phyloP scores from a whole-genome alignment of 2,888 invertebrate genomes.

The Thecocarcelia acutangulata region DNA sequence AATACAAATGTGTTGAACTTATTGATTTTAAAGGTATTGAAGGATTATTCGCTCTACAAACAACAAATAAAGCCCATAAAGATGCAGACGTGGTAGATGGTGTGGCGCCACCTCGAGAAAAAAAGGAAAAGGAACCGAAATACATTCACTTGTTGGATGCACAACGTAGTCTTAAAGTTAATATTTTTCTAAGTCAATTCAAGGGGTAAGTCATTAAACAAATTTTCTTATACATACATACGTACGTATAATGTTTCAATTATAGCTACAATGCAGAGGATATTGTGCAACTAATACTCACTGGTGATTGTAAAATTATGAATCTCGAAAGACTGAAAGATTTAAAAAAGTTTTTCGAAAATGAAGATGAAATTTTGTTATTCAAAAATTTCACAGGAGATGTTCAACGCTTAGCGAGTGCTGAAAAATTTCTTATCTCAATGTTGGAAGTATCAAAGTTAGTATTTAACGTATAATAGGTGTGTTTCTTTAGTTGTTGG shows the following conservation, averaged over 20 bases:
- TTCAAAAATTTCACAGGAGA: constrained; percentile 93
- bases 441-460: constrained; percentile 94
- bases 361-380: constrained; percentile 95
- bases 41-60: constrained; percentile 95
- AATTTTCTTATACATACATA: no score
- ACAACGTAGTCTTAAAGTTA: constrained; percentile 97
- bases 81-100: constrained; percentile 82
- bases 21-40: constrained; percentile 97
- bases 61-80: constrained; percentile 81
- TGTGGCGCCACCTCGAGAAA: constrained; percentile 70
- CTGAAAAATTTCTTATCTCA: constrained; percentile 95
- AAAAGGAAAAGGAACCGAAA: constrained; percentile 89
- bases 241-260: background rate
- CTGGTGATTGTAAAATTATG: constrained; percentile 92
- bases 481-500: no score
- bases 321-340: constrained; percentile 95
- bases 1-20: constrained; percentile 91
- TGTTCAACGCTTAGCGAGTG: constrained; percentile 91
- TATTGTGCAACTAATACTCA: constrained; percentile 91
- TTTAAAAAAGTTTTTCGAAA: constrained; percentile 94
- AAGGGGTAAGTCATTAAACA: constrained; percentile 85
- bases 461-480: constrained; percentile 80
- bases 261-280: constrained; percentile 87
- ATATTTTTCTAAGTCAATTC: constrained; percentile 98
- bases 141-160: constrained; percentile 95